phyloP scores from a whole-genome alignment of 2,888 invertebrate genomes.

The Sminthurides aquaticus region DNA sequence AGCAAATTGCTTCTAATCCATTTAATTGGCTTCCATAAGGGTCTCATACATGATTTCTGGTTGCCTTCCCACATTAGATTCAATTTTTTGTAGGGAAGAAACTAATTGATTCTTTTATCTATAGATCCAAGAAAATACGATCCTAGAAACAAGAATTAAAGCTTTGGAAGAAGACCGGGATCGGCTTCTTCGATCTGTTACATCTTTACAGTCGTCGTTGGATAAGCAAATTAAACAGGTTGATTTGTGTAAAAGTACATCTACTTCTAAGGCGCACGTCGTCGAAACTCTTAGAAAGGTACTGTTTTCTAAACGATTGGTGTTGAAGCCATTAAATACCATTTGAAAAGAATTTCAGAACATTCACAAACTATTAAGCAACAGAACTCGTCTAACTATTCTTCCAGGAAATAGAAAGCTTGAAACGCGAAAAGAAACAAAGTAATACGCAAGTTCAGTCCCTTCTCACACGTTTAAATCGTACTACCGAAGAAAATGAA shows the following conservation, averaged over 20 bases:
- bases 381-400: too few species aligned
- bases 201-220: slow-evolving; percentile 46
- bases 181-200: slow-evolving; percentile 45
- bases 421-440: slow-evolving; percentile 51
- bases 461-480: slow-evolving; percentile 50
- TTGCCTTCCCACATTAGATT: too few species aligned
- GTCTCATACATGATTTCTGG: too few species aligned
- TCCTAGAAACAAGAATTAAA: slow-evolving; percentile 45
- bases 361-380: too few species aligned
- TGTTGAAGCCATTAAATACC: too few species aligned
- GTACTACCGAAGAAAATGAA: slow-evolving; percentile 52
- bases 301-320: not conserved
- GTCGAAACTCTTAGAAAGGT: slow-evolving; percentile 34
- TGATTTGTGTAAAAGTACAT: slow-evolving; percentile 46
- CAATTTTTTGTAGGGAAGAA: too few species aligned
- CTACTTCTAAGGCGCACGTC: slow-evolving; percentile 29
- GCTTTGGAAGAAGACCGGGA: slow-evolving; percentile 48
- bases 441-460: slow-evolving; percentile 47
- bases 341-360: too few species aligned
- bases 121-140: slow-evolving; percentile 47
- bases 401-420: slow-evolving; percentile 50
- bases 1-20: too few species aligned
- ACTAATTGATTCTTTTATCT: too few species aligned
- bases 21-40: too few species aligned
- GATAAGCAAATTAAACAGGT: slow-evolving; percentile 48